A percentile compares a stretch with the other conserved stretches of the same genome.
Conservation (phyloP, 2,888 invertebrate genomes). For the Torymus auratus region DNA sequence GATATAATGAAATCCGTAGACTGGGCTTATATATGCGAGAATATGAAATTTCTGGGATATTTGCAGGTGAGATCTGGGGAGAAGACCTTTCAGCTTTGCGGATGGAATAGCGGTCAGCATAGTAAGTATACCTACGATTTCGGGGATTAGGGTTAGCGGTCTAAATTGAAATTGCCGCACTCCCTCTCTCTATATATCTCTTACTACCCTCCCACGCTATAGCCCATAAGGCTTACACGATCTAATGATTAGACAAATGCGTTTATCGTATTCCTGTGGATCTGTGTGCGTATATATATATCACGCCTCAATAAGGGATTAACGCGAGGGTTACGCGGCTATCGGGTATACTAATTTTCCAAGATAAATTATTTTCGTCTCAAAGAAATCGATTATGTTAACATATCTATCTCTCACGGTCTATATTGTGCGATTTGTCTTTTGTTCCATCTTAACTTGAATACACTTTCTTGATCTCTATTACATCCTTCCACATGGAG, state of each 20-base stretch:
- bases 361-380: too few species aligned
- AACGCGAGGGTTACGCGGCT: too few species aligned
- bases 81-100: conserved; percentile 82
- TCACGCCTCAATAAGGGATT: too few species aligned
- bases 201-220: not conserved
- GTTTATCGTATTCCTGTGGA: conserved; percentile 8
- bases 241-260: conserved; percentile 41
- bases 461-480: too few species aligned
- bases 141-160: conserved; percentile 38
- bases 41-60: conserved; percentile 47
- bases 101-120: conserved; percentile 90
- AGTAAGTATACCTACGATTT: conserved; percentile 78
- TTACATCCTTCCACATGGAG: too few species aligned
- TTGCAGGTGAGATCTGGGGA: conserved; percentile 69
- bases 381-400: too few species aligned
- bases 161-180: conserved; percentile 45
- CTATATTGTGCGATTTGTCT: too few species aligned
- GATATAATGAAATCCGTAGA: conserved; percentile 16
- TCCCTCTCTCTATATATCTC: not conserved
- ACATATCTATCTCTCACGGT: too few species aligned
- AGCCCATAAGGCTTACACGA: conserved; percentile 42
- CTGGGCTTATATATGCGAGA: not conserved
- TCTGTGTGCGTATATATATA: too few species aligned
- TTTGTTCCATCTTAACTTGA: too few species aligned
- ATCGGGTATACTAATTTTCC: too few species aligned